phyloP scores from a whole-genome alignment of 2,888 invertebrate genomes.

The Siphonodentalium dalli region DNA sequence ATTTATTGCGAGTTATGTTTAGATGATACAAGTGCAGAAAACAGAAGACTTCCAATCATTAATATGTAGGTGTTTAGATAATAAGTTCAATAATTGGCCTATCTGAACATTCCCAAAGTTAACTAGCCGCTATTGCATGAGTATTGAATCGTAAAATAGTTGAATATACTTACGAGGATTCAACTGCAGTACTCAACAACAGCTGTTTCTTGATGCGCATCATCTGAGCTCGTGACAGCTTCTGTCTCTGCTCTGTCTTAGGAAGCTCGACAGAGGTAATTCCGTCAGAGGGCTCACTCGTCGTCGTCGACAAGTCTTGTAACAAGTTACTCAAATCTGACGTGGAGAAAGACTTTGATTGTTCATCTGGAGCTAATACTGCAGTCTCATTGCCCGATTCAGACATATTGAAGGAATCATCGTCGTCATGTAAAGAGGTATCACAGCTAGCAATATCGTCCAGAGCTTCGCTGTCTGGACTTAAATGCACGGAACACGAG shows the following conservation, averaged over 20 bases:
- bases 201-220: constrained; percentile 63
- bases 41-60: no score
- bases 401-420: no score
- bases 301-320: constrained; percentile 40
- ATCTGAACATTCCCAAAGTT: no score
- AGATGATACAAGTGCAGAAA: no score
- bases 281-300: constrained; percentile 49
- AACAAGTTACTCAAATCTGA: constrained; percentile 47
- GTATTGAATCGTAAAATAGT: no score
- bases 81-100: no score
- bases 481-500: constrained; percentile 63
- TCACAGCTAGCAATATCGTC: constrained; percentile 44
- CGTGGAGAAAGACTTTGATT: constrained; percentile 42
- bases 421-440: constrained; percentile 22
- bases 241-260: constrained; percentile 34
- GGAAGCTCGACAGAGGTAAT: constrained; percentile 57
- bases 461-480: constrained; percentile 52
- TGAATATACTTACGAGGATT: constrained; percentile 63
- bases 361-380: constrained; percentile 30
- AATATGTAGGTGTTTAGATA: no score
- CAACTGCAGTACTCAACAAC: constrained; percentile 60
- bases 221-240: constrained; percentile 46
- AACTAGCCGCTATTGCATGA: no score
- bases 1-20: no score
- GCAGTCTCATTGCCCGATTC: constrained; percentile 23